phyloP scores from a whole-genome alignment of 2,113 vertebrate genomes.

The Tympanuchus pallidicinctus region DNA sequence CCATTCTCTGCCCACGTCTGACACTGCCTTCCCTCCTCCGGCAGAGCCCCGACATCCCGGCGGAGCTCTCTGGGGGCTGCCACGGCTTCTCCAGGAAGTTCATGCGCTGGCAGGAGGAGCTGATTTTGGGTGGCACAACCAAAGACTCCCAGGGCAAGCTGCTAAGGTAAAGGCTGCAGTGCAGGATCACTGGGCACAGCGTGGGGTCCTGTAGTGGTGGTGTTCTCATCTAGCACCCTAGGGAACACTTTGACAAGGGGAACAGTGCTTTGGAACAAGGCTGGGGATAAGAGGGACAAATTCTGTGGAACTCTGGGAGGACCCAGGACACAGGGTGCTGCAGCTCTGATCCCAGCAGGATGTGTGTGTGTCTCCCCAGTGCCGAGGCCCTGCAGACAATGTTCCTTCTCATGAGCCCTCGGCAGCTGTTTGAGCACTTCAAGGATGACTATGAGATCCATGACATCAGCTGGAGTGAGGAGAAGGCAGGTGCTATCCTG shows the following conservation, averaged over 20 bases:
- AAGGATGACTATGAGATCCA: constrained; percentile 98
- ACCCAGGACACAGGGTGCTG: background rate
- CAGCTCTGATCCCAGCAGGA: background rate
- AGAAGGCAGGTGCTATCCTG: constrained; percentile 92
- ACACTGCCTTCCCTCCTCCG: background rate
- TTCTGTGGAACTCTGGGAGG: background rate
- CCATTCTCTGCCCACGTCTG: background rate
- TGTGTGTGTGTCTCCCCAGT: constrained; percentile 71
- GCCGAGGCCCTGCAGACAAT: constrained; percentile 97
- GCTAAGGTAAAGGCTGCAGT: constrained; percentile 81
- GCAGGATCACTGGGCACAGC: fast-evolving
- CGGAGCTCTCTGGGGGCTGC: constrained; percentile 90
- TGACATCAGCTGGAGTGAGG: constrained; percentile 97
- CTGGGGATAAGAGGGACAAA: background rate
- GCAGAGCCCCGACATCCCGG: constrained; percentile 87
- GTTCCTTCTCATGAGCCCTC: constrained; percentile 98
- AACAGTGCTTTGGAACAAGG: background rate
- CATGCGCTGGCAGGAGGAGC: constrained; percentile 98
- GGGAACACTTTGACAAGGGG: background rate
- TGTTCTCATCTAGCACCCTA: background rate
- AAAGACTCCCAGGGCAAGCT: constrained; percentile 88
- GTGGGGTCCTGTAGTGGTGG: background rate
- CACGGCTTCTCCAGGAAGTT: constrained; percentile 97
- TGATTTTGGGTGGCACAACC: constrained; percentile 90
- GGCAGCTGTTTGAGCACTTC: constrained; percentile 97